phyloP scores from a whole-genome alignment of 2,113 vertebrate genomes.

The Sporophila hypoxantha region DNA sequence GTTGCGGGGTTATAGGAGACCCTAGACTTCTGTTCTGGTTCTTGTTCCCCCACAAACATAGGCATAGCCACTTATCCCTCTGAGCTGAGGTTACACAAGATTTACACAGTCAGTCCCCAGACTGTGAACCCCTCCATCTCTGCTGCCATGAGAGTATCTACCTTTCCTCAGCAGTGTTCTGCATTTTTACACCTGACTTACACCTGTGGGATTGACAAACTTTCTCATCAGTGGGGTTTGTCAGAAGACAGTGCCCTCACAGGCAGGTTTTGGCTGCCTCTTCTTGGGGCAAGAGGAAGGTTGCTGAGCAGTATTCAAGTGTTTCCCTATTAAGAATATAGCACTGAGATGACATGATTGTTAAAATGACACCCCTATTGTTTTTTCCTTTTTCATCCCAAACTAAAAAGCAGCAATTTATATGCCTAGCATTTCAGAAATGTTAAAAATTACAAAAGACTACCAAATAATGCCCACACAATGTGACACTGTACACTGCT shows the following conservation, averaged over 20 bases:
- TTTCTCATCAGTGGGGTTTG: not conserved
- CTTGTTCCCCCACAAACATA: not conserved
- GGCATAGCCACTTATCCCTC: fast-evolving
- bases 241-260: not conserved
- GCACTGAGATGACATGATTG: not conserved
- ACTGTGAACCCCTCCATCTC: not conserved
- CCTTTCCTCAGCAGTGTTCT: not conserved
- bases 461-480: slow-evolving; percentile 37
- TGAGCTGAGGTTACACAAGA: not conserved
- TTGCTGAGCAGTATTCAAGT: not conserved
- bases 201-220: not conserved
- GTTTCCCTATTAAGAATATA: not conserved
- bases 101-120: not conserved
- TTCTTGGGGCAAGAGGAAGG: not conserved
- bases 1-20: not conserved
- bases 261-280: not conserved
- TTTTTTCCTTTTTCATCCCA: not conserved
- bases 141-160: not conserved
- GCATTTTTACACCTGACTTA: not conserved
- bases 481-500: not conserved
- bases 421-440: slow-evolving; percentile 12
- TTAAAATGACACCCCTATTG: not conserved
- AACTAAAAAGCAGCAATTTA: slow-evolving; percentile 9
- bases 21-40: not conserved
- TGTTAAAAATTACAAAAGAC: slow-evolving; percentile 3